Conservation (phyloP, 2,113 vertebrate genomes). For the Psephotus haematonotus region DNA sequence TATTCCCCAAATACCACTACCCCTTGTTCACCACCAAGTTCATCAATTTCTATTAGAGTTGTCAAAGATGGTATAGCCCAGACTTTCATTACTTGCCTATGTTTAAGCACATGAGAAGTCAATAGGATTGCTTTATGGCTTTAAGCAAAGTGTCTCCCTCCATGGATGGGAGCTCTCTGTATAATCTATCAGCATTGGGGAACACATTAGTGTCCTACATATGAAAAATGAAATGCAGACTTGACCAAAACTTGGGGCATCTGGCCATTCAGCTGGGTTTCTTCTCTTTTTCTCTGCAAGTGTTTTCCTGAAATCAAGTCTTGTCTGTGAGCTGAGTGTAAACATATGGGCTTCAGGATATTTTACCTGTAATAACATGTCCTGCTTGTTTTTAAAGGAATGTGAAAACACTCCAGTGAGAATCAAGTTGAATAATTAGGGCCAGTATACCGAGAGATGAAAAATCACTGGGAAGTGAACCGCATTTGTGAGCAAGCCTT, state of each 20-base stretch:
- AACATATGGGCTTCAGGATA: background rate
- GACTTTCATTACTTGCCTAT: slow-evolving; percentile 38
- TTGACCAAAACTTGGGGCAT: background rate
- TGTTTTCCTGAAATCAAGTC: background rate
- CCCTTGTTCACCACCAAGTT: background rate
- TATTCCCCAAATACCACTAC: background rate
- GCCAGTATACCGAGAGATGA: background rate
- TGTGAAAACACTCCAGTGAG: background rate
- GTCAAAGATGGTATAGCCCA: background rate
- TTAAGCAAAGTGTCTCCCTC: background rate
- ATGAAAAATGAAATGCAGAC: background rate
- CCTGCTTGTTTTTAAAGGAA: slow-evolving; percentile 3
- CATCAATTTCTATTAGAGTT: background rate
- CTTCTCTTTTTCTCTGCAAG: background rate
- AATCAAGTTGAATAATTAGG: background rate
- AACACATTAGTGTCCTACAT: background rate
- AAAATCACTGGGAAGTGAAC: slow-evolving; percentile 1
- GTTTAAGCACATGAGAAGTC: slow-evolving; percentile 58
- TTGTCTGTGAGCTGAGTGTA: background rate
- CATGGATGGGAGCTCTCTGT: background rate
- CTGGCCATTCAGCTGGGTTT: background rate
- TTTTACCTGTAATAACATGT: background rate
- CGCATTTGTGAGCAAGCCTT: background rate
- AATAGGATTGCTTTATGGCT: background rate
- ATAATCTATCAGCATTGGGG: background rate